Base-by-base conservation (phyloP, 2,797 vertebrate species). In the Arctocebus calabarensis region DNA sequence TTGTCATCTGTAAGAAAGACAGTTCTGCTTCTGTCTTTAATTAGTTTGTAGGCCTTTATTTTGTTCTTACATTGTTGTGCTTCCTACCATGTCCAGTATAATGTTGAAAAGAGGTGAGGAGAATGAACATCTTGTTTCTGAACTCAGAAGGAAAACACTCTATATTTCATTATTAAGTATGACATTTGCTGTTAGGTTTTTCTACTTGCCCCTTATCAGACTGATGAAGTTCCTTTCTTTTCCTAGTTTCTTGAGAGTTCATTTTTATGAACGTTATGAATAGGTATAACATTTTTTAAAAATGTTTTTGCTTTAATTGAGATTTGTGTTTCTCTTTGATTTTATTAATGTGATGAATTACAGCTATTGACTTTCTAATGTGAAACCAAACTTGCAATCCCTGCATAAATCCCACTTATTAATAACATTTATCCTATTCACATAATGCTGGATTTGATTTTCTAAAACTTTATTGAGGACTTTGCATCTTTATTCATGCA, bases 251-350 rank as follows among this genome's bases (percentile, higher is more conserved):
- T 62, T 70, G 43, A 74, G 29, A 62, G 17, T 45, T 29, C 32
- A 75, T 77, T 73, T 86, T 70, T 40, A 40, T 71, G 23, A 22
- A 16, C 29, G n/a, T 78, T 23, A 74, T 22, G 13, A 86, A 11
- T 37, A 19, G 2, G 27, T 84, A 5, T 79, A 45, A 55, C 79
- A 73, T 85, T 68, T 92, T 78, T 29, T 40, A 68, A 59, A 94
- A 84, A 55, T 62, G 10, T 75, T 88, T 95, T 88, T 88, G n/a
- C n/a, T 23, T 92, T 55, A 79, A 4, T 68, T 87, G 13, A 90
- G 64, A 64, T 68, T 55, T 45, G 74, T 77, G 77, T 91, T 87
- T 34, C 57, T 84, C 37, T 95, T 87, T 88, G 79, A 87, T 90
- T 79, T 64, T 79, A 23, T 64, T 66, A 40, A 57, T 75, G 29